These are phyloP conservation scores for Anaspis maculata DNA, from an alignment of 2,888 invertebrate genomes.

Conservation along the genomic window DNA sequence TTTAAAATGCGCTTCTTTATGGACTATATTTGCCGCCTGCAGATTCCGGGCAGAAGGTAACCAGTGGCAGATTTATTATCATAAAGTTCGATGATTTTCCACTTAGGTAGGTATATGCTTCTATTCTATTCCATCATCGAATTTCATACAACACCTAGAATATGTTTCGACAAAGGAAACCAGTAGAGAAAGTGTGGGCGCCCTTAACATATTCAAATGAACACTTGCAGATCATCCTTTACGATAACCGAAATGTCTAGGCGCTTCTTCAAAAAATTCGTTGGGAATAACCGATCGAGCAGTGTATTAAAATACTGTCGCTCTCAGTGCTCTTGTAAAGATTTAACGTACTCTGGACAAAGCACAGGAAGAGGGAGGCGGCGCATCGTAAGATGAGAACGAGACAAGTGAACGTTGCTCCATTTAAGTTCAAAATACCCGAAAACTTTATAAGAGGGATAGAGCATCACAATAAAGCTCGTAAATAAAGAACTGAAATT, in stretches of 20 bases:
- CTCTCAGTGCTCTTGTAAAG: conserved; percentile 22
- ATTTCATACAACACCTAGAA: background rate
- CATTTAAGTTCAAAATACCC: conserved; percentile 18
- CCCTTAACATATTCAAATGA: no score
- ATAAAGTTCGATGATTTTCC: no score
- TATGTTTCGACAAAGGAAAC: background rate
- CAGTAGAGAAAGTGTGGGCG: no score
- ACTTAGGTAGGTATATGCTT: no score
- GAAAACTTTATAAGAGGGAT: background rate
- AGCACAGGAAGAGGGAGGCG: conserved; percentile 36
- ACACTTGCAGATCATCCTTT: no score
- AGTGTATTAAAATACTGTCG: conserved; percentile 30
- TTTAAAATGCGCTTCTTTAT: conserved; percentile 37
- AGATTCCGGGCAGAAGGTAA: no score
- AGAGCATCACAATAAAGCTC: no score
- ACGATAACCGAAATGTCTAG: no score
- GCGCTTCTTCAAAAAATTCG: conserved; percentile 26
- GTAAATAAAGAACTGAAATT: no score
- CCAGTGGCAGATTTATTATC: no score
- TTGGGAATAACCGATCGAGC: no score
- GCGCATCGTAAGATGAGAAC: conserved; percentile 30
- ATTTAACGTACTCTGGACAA: conserved; percentile 33
- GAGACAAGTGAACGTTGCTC: conserved; percentile 33
- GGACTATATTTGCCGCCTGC: conserved; percentile 30
- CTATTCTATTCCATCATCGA: no score